A percentile compares a stretch with the other conserved stretches of the same genome.
These are phyloP conservation scores for Pristionchus entomophagus DNA, from an alignment of 2,888 invertebrate genomes.

Conservation along the genomic window DNA sequence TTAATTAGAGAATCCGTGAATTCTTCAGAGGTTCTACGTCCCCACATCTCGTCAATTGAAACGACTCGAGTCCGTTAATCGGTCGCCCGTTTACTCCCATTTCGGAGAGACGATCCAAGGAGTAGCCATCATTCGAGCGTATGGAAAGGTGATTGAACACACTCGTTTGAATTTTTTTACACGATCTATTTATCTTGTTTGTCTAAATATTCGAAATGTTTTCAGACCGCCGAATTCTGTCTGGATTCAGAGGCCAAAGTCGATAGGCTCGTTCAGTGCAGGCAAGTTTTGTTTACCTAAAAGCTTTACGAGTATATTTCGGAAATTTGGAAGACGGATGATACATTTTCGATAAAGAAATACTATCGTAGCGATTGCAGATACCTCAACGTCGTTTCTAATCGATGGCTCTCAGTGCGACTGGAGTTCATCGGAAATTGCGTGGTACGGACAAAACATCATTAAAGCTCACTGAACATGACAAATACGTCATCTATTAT, in stretches of 20 bases:
- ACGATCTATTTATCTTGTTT: background rate
- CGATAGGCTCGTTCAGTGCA: slow-evolving; percentile 42
- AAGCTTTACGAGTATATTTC: background rate
- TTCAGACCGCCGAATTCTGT: slow-evolving; percentile 21
- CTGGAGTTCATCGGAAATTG: slow-evolving; percentile 96
- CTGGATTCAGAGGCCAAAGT: slow-evolving; percentile 30
- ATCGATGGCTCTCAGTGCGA: slow-evolving; percentile 89
- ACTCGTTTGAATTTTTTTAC: background rate
- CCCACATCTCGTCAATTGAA: slow-evolving; percentile 88
- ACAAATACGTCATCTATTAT: slow-evolving; percentile 81
- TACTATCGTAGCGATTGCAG: too few relatives aligned
- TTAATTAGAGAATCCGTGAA: background rate
- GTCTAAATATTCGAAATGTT: background rate
- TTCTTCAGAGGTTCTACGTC: slow-evolving; percentile 88
- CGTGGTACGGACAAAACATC: slow-evolving; percentile 81
- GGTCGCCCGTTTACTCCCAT: slow-evolving; percentile 74
- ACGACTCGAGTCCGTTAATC: slow-evolving; percentile 67
- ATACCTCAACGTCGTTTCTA: slow-evolving; percentile 68
- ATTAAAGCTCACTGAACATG: background rate
- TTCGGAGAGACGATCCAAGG: slow-evolving; percentile 78
- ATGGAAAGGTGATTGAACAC: slow-evolving; percentile 54
- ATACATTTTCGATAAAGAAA: background rate
- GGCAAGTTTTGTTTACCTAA: background rate
- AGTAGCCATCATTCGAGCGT: slow-evolving; percentile 76
- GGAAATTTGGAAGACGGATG: background rate